Evolutionary conservation across 53 echinoderm and acorn worm species (phyloP).

Genomic region (Apostichopus leukothele): DNA sequence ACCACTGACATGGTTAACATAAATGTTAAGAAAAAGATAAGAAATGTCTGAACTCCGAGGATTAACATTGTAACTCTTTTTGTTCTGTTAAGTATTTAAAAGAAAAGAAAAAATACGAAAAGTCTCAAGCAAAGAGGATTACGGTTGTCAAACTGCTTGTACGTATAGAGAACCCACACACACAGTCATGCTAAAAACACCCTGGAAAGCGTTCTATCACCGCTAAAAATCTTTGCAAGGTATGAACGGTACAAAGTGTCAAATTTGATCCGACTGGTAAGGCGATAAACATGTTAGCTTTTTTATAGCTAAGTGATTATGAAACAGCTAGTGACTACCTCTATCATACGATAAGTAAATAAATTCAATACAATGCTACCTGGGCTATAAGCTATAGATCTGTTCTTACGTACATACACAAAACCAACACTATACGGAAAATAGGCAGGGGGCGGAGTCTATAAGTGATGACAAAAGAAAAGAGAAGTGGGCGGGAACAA

Average conservation of each 20-base stretch:
- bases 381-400: neutral
- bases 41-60: conserved; percentile 61
- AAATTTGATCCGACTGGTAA: conserved; percentile 20
- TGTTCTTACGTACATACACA: too few relatives aligned
- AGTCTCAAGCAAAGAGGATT: neutral
- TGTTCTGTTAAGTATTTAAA: neutral
- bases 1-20: conserved; percentile 63
- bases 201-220: neutral
- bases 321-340: neutral
- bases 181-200: neutral
- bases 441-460: neutral
- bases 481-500: neutral
- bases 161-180: neutral
- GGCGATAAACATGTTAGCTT: conserved; percentile 1
- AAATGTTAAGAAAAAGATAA: conserved; percentile 71
- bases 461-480: neutral
- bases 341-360: neutral
- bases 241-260: conserved; percentile 37
- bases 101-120: neutral
- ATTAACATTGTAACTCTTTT: conserved; percentile 38
- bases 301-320: conserved; percentile 17
- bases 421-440: neutral
- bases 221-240: neutral
- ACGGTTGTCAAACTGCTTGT: neutral
- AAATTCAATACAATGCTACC: neutral